Base-by-base conservation (phyloP, 1,140 invertebrate species). In the Brachionus angularis region DNA sequence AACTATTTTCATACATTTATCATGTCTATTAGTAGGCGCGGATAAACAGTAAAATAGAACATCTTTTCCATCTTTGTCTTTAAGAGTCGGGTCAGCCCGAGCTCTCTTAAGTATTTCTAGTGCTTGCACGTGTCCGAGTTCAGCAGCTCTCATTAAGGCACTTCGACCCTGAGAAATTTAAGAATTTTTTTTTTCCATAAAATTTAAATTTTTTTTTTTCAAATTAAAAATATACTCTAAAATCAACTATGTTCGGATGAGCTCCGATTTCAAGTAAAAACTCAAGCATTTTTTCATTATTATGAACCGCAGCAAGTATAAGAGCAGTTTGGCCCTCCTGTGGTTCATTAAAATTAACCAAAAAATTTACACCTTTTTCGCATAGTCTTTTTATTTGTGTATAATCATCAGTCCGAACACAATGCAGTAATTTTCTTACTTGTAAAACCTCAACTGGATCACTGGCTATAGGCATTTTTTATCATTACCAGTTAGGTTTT, bases 291-390 rank as follows among this genome's bases (percentile, higher is more conserved):
- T 78, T 76, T 64, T 80, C 79, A 75, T 79, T 78, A 72, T 80
- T 81, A 10, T 75, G 73, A 27, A 72, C 72, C 5, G 78, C 76
- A 16, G 72, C 67, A 21, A 53, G 14, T 21, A 74, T 77, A 1
- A 82, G 72, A 27, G 80, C 79, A 18, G 79, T 82, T 36, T 77
- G 75, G 1, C 79, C 81, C 50, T 79, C 76, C 42, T 76, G 74
- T 16, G 77, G 75, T 73, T 81, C 80, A 75, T 79, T 80, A 58
- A 80, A 82, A 74, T 82, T 81, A 29, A 82, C 77, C n/a, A 82
- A 73, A 73, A 79, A 77, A 23, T 77, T 77, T 1, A 81, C 75
- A 29, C 81, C 81, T 75, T 77, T 78, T 8, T 73, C 33, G 39
- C 75, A 76, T 50, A 82, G 74, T 58, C 80, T 81, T 49, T 78